phyloP scores from a whole-genome alignment of 2,888 invertebrate species.

The Drosophila mimetica region DNA sequence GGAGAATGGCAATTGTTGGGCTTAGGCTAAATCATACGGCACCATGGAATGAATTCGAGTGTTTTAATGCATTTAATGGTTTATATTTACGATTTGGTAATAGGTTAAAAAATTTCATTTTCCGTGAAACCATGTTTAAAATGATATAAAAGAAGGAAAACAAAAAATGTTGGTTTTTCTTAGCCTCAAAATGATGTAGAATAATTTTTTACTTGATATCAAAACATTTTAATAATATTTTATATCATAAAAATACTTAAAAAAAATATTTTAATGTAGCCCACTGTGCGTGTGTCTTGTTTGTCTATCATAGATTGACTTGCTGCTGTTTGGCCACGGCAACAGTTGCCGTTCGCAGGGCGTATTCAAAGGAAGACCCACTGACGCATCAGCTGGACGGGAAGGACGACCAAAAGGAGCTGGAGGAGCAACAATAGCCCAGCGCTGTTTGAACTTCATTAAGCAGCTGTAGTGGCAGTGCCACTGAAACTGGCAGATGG shows the following conservation, averaged over 20 bases:
- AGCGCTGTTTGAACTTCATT: conserved; percentile 47
- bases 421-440: conserved; percentile 30
- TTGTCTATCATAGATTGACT: conserved; percentile 56
- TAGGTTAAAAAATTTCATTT: neutral
- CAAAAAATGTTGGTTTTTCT: too few species aligned
- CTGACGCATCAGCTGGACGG: conserved; percentile 19
- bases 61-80: neutral
- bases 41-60: conserved; percentile 17
- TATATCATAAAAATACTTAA: too few species aligned
- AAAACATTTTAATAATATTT: too few species aligned
- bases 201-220: neutral
- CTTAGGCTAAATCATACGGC: conserved; percentile 13
- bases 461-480: conserved; percentile 34
- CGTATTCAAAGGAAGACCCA: conserved; percentile 23
- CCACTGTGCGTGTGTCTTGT: conserved; percentile 49
- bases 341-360: conserved; percentile 43
- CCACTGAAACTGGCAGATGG: conserved; percentile 24
- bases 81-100: neutral
- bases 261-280: neutral
- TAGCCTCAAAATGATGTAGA: too few species aligned
- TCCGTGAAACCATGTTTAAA: too few species aligned
- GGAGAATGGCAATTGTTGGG: conserved; percentile 32
- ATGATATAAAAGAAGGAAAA: too few species aligned
- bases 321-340: conserved; percentile 53
- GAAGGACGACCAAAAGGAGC: conserved; percentile 7